A percentile compares a stretch with the other conserved stretches of the same genome.
phyloP scores from a whole-genome alignment of 1,140 invertebrate genomes.

The Caenorhabditis remanei region DNA sequence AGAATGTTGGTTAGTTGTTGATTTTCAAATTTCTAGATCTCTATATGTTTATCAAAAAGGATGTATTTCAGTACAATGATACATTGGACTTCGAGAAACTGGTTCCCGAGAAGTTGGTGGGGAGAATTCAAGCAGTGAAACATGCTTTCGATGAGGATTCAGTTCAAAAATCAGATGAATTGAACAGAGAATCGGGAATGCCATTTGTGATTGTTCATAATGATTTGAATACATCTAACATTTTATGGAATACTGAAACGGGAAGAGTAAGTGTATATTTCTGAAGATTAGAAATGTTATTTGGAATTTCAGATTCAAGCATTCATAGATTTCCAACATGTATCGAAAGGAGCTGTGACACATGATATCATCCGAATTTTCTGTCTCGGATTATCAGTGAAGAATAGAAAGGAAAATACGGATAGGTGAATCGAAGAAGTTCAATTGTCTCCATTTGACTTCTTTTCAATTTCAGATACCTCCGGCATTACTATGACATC shows the following conservation, averaged over 20 bases:
- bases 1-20: slow-evolving; percentile 12
- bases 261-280: not conserved
- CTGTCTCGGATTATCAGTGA: not conserved
- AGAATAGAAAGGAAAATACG: not conserved
- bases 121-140: slow-evolving; percentile 23
- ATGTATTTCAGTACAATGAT: slow-evolving; percentile 15
- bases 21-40: not conserved
- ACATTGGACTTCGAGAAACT: slow-evolving; percentile 28
- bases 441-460: not conserved
- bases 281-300: not conserved
- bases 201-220: slow-evolving; percentile 29
- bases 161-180: not conserved
- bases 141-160: slow-evolving; percentile 25
- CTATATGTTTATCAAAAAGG: not conserved
- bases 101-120: not conserved
- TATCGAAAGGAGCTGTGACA: not conserved
- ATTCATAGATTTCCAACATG: slow-evolving; percentile 41
- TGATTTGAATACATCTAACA: slow-evolving; percentile 30
- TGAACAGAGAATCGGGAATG: not conserved
- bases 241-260: slow-evolving; percentile 24
- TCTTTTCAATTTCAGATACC: not conserved
- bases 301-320: slow-evolving; percentile 9
- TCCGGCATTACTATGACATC: not conserved
- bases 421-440: not conserved
- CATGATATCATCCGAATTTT: slow-evolving; percentile 18